Evolutionary conservation across 2,797 vertebrate species (phyloP).

Genomic region (Meriones psammophilus): DNA sequence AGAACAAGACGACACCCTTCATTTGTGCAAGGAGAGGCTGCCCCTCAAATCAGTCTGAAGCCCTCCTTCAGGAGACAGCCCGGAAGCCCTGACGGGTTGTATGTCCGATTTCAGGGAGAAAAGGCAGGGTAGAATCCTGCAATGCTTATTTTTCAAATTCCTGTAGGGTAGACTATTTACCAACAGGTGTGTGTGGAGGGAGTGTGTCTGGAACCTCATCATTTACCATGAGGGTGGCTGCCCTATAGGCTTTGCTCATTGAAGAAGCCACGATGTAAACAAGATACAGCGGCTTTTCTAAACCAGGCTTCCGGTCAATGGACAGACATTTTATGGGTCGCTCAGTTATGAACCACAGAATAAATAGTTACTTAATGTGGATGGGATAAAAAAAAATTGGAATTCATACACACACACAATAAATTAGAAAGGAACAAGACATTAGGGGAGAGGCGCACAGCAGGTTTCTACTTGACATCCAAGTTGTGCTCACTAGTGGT

Average conservation of each 20-base stretch:
- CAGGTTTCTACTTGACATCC: not conserved
- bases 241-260: not conserved
- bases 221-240: not conserved
- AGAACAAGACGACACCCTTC: not conserved
- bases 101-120: not conserved
- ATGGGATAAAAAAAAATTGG: not conserved
- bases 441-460: not conserved
- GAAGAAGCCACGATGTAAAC: not conserved
- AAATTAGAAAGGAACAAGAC: not conserved
- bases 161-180: not conserved
- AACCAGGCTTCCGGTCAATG: not conserved
- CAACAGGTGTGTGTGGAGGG: too few species aligned
- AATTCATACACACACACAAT: not conserved
- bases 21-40: not conserved
- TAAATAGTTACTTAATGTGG: not conserved
- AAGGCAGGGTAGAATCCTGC: not conserved
- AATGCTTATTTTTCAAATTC: not conserved
- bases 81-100: not conserved
- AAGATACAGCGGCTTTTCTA: not conserved
- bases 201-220: not conserved
- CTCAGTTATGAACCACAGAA: slow-evolving; percentile 8
- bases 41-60: not conserved
- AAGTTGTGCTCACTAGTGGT: not conserved
- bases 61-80: not conserved
- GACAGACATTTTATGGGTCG: not conserved